Conservation (phyloP, 2,113 vertebrate species). For the Furnarius figulus region DNA sequence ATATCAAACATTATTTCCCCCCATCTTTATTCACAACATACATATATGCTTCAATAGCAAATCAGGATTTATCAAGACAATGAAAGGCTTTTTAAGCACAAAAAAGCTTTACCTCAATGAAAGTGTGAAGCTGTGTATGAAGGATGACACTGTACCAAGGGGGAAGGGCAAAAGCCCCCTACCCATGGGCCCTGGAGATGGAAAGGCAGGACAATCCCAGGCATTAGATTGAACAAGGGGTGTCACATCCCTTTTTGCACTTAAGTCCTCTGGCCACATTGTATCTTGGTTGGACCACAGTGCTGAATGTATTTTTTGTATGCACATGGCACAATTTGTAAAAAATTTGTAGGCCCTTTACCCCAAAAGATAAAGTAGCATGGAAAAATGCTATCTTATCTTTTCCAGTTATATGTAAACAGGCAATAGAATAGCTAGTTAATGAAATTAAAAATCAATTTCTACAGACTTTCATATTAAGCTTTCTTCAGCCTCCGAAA, state of each 20-base stretch:
- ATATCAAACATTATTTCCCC: neutral
- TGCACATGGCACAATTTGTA: neutral
- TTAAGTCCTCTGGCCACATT: neutral
- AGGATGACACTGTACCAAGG: neutral
- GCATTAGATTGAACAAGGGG: fast-evolving
- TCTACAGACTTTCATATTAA: neutral
- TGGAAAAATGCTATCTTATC: neutral
- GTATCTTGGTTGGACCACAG: neutral
- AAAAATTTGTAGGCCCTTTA: neutral
- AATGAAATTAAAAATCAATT: neutral
- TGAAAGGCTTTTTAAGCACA: neutral
- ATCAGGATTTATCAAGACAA: neutral
- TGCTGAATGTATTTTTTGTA: neutral
- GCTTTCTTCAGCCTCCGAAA: neutral
- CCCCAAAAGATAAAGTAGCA: neutral
- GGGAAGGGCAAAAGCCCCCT: neutral
- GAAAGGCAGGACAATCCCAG: neutral
- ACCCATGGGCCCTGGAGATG: neutral
- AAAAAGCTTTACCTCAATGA: neutral
- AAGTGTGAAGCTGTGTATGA: neutral
- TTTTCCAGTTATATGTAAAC: neutral
- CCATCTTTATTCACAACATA: neutral
- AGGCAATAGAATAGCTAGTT: neutral
- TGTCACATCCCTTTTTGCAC: neutral
- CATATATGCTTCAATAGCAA: neutral